Evolutionary conservation across 2,113 vertebrate species (phyloP).

Genomic region (Zosterops hypoxanthus): DNA sequence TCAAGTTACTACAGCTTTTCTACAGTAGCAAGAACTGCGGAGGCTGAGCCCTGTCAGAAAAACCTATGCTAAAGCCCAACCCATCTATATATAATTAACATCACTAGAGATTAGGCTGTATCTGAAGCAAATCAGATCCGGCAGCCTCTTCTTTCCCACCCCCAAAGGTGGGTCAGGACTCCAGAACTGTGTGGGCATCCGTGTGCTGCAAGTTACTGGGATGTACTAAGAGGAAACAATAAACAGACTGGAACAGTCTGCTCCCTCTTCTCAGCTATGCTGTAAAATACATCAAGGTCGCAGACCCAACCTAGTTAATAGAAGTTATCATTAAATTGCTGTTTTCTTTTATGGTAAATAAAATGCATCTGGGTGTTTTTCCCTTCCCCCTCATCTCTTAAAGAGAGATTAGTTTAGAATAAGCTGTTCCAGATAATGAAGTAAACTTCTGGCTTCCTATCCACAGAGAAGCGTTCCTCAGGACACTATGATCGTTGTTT

Average conservation of each 20-base stretch:
- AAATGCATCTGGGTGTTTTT: background rate
- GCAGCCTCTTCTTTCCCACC: background rate
- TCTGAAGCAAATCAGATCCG: background rate
- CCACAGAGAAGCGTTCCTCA: slow-evolving; percentile 52
- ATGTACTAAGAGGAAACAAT: background rate
- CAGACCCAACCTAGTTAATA: slow-evolving; percentile 54
- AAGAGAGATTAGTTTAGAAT: slow-evolving; percentile 62
- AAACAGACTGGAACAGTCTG: slow-evolving; percentile 29
- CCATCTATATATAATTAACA: background rate
- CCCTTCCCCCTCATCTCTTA: slow-evolving; percentile 28
- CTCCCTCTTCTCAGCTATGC: background rate
- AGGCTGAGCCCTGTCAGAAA: background rate
- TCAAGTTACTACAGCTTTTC: background rate
- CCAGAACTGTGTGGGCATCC: background rate
- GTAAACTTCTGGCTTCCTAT: slow-evolving; percentile 60
- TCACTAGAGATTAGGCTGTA: background rate
- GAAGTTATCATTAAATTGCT: slow-evolving; percentile 53
- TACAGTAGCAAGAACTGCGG: background rate
- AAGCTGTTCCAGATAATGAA: slow-evolving; percentile 66
- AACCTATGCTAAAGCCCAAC: background rate
- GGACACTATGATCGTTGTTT: background rate
- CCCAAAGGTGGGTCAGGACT: slow-evolving; percentile 14
- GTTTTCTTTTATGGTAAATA: slow-evolving; percentile 27
- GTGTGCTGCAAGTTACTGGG: background rate
- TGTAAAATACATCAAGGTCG: slow-evolving; percentile 57